Conservation (phyloP, 2,888 invertebrate genomes). For the Pseudoips prasinana region DNA sequence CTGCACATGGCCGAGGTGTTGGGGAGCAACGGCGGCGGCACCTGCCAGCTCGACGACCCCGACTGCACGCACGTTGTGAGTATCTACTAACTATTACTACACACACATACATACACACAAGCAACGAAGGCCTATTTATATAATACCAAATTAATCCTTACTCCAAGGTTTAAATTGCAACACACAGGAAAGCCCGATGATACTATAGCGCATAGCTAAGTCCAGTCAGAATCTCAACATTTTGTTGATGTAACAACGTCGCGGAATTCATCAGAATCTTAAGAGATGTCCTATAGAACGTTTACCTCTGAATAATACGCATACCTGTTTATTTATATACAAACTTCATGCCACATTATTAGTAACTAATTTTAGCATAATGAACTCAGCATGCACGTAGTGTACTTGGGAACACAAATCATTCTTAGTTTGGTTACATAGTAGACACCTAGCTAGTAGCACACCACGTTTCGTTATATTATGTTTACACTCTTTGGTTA, state of each 20-base stretch:
- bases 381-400: slow-evolving; percentile 70
- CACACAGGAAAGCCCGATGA: too few relatives aligned
- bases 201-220: too few relatives aligned
- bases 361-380: slow-evolving; percentile 64
- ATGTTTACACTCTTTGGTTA: slow-evolving; percentile 21
- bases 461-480: slow-evolving; percentile 34
- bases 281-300: slow-evolving; percentile 38
- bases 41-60: slow-evolving; percentile 89
- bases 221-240: too few relatives aligned
- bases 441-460: slow-evolving; percentile 51
- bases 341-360: slow-evolving; percentile 48
- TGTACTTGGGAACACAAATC: slow-evolving; percentile 57
- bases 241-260: too few relatives aligned
- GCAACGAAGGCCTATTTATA: too few relatives aligned
- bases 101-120: slow-evolving; percentile 5
- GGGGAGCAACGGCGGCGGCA: slow-evolving; percentile 91
- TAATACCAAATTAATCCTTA: too few relatives aligned
- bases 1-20: slow-evolving; percentile 96
- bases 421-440: slow-evolving; percentile 56
- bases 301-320: slow-evolving; percentile 53
- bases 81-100: slow-evolving; percentile 31
- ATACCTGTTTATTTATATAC: slow-evolving; percentile 57
- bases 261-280: slow-evolving; percentile 4
- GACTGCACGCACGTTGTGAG: slow-evolving; percentile 96
- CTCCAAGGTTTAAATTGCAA: too few relatives aligned